Evolutionary conservation across 2,888 invertebrate genomes (phyloP).

Genomic region (Syrphus vitripennis): DNA sequence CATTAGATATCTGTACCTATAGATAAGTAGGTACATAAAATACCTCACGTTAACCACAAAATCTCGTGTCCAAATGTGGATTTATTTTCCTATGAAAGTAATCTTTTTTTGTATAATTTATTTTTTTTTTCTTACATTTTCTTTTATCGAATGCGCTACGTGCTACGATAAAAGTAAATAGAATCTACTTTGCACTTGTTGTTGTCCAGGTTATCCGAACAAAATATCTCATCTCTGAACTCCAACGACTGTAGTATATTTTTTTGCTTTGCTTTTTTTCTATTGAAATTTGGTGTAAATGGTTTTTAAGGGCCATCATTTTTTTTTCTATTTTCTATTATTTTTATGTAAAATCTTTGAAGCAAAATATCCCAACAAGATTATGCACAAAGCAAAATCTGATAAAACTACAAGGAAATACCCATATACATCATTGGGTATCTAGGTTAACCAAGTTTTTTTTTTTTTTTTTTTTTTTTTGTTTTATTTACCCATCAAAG

Average conservation of each 20-base stretch:
- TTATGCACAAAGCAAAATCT: neutral
- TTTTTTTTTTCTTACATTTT: slow-evolving; percentile 9
- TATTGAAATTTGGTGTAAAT: neutral
- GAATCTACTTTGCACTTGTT: neutral
- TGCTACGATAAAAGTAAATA: neutral
- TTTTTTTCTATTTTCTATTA: neutral
- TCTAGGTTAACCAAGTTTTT: neutral
- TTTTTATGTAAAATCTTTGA: neutral
- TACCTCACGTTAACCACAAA: too few species aligned
- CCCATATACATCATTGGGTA: neutral
- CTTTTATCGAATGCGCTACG: slow-evolving; percentile 20
- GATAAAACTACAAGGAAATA: neutral
- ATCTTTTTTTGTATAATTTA: neutral
- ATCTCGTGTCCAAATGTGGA: neutral
- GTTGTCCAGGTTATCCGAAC: neutral
- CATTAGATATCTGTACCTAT: neutral
- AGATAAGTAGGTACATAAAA: neutral
- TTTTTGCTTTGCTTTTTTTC: neutral
- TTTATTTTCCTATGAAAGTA: neutral
- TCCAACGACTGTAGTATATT: too few species aligned
- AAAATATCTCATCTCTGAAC: neutral
- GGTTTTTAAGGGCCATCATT: neutral
- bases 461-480: too few species aligned
- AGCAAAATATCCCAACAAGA: neutral
- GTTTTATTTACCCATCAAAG: too few species aligned